Conservation (phyloP, 2,888 invertebrate genomes). For the Drosophila subsilvestris region DNA sequence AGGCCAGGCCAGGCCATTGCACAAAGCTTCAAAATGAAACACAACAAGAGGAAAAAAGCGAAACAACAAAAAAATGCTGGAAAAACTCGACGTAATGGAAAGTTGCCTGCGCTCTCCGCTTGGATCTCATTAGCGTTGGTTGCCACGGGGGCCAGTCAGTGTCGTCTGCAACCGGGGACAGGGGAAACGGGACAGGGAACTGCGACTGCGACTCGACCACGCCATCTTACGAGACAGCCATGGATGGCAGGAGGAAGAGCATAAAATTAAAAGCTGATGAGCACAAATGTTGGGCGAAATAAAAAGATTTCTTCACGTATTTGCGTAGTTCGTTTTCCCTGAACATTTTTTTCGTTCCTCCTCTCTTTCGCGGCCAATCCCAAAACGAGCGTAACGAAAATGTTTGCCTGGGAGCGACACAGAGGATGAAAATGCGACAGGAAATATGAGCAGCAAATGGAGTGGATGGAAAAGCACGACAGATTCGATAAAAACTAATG, state of each 20-base stretch:
- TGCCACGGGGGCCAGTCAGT: slow-evolving; percentile 55
- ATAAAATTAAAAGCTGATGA: slow-evolving; percentile 81
- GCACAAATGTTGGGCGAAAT: slow-evolving; percentile 73
- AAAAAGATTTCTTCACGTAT: slow-evolving; percentile 76
- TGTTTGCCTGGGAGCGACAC: slow-evolving; percentile 45
- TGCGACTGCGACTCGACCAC: slow-evolving; percentile 6
- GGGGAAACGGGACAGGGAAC: too few relatives aligned
- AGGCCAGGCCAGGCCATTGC: slow-evolving; percentile 17
- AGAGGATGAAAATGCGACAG: slow-evolving; percentile 29
- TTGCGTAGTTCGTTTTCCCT: slow-evolving; percentile 57
- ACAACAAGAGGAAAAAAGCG: slow-evolving; percentile 48
- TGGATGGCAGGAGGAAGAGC: slow-evolving; percentile 41
- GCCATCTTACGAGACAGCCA: slow-evolving; percentile 21
- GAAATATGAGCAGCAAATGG: slow-evolving; percentile 44
- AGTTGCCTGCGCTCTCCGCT: slow-evolving; percentile 59
- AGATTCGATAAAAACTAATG: slow-evolving; percentile 31
- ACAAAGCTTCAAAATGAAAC: slow-evolving; percentile 54
- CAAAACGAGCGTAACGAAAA: slow-evolving; percentile 22
- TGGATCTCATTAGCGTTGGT: slow-evolving; percentile 82
- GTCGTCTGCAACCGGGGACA: neutral
- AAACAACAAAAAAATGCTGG: slow-evolving; percentile 27
- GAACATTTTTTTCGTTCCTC: slow-evolving; percentile 3
- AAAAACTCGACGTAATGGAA: slow-evolving; percentile 69
- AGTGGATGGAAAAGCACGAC: slow-evolving; percentile 16
- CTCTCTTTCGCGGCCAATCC: neutral